Conservation (phyloP, 2,888 invertebrate species). For the Drosophila stalkeri region DNA sequence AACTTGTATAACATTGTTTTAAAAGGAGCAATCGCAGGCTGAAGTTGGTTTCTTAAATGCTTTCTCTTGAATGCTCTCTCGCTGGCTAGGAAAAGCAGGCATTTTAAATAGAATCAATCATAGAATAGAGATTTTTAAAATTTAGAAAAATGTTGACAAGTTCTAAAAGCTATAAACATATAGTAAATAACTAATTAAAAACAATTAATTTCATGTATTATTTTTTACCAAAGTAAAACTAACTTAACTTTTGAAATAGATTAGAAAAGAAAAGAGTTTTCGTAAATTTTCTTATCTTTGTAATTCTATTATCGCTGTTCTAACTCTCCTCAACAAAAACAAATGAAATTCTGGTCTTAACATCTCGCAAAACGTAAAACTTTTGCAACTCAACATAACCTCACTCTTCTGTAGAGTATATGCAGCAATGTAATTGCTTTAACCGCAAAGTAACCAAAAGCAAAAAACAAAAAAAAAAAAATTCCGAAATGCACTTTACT, state of each 20-base stretch:
- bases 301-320: too few relatives aligned
- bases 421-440: slow-evolving; percentile 2
- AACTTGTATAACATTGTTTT: slow-evolving; percentile 41
- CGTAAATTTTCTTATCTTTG: background rate
- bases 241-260: background rate
- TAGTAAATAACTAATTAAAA: background rate
- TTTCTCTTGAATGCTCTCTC: slow-evolving; percentile 41
- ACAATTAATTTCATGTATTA: background rate
- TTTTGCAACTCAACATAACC: background rate
- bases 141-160: background rate
- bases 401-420: slow-evolving; percentile 5
- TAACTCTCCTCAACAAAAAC: background rate
- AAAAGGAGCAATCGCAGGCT: slow-evolving; percentile 18
- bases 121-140: background rate
- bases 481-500: slow-evolving; percentile 9
- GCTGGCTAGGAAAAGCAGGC: background rate
- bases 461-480: background rate
- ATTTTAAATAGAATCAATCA: too few relatives aligned
- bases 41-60: slow-evolving; percentile 19
- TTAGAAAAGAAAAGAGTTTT: background rate
- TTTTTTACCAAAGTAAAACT: background rate
- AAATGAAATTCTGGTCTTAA: background rate
- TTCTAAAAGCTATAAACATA: too few relatives aligned
- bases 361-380: background rate
- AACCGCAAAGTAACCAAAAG: slow-evolving; percentile 25